These are phyloP conservation scores for Nemotelus nigrinus DNA, from an alignment of 2,888 invertebrate species.

Conservation along the genomic window DNA sequence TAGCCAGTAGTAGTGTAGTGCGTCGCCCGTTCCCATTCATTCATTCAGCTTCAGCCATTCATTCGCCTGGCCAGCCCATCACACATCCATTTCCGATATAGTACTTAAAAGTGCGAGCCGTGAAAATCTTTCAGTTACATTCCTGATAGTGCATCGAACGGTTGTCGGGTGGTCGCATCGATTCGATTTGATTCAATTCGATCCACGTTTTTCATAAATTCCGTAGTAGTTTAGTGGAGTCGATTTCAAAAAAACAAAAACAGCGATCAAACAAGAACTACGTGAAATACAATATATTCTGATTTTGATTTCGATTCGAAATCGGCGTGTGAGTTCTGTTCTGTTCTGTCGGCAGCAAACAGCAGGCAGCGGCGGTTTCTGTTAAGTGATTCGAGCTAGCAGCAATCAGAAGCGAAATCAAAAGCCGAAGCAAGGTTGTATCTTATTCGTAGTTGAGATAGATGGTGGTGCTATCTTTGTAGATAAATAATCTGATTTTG, in stretches of 20 bases:
- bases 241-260: background rate
- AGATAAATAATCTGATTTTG: constrained; percentile 21
- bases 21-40: constrained; percentile 26
- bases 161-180: background rate
- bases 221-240: too few relatives aligned
- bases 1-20: constrained; percentile 1
- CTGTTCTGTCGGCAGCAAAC: too few relatives aligned
- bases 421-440: constrained; percentile 16
- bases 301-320: background rate
- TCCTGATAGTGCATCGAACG: constrained; percentile 40
- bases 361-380: background rate
- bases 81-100: constrained; percentile 34
- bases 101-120: constrained; percentile 35
- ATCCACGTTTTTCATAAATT: too few relatives aligned
- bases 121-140: constrained; percentile 42
- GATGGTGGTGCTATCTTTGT: constrained; percentile 18
- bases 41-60: background rate
- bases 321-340: background rate
- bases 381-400: constrained; percentile 5
- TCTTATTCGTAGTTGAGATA: background rate
- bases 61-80: background rate
- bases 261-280: constrained; percentile 1
- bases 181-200: too few relatives aligned
- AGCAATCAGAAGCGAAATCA: too few relatives aligned
- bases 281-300: too few relatives aligned